These are phyloP conservation scores for Dryadula phaetusa DNA, from an alignment of 2,888 invertebrate species.

Conservation along the genomic window DNA sequence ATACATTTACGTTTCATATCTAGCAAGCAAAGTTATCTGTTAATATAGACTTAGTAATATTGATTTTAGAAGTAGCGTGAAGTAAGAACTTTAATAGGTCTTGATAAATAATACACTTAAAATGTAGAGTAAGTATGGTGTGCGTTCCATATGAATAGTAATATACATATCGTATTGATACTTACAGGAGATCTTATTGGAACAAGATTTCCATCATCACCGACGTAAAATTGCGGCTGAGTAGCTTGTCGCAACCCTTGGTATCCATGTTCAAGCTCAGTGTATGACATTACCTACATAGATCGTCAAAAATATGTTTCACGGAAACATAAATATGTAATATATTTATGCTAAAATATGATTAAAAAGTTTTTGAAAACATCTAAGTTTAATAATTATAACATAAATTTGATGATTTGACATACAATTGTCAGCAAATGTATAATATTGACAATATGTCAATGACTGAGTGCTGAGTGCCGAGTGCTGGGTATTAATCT, in stretches of 20 bases:
- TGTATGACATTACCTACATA: conserved; percentile 92
- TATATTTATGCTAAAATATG: conserved; percentile 14
- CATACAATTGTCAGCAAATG: conserved; percentile 20
- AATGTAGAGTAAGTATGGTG: not conserved
- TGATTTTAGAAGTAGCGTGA: conserved; percentile 11
- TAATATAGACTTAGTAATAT: conserved; percentile 31
- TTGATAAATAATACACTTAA: not conserved
- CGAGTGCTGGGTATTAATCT: not conserved
- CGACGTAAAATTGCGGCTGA: conserved; percentile 89
- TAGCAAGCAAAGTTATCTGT: conserved; percentile 24
- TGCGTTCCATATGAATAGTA: not conserved
- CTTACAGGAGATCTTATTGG: conserved; percentile 85
- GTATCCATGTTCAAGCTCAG: conserved; percentile 96
- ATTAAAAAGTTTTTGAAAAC: conserved; percentile 22
- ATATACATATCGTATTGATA: conserved; percentile 46
- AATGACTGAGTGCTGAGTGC: conserved; percentile 5
- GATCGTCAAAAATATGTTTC: conserved; percentile 45
- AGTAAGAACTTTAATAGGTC: not conserved
- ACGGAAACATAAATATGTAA: conserved; percentile 25
- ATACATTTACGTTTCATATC: conserved; percentile 33
- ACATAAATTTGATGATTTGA: conserved; percentile 26
- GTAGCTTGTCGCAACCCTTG: conserved; percentile 91
- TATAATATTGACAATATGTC: conserved; percentile 12
- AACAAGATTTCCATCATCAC: conserved; percentile 87
- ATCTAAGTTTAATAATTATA: conserved; percentile 15